Base-by-base conservation (phyloP, 2,888 invertebrate genomes). In the Xanthorhoe designata region DNA sequence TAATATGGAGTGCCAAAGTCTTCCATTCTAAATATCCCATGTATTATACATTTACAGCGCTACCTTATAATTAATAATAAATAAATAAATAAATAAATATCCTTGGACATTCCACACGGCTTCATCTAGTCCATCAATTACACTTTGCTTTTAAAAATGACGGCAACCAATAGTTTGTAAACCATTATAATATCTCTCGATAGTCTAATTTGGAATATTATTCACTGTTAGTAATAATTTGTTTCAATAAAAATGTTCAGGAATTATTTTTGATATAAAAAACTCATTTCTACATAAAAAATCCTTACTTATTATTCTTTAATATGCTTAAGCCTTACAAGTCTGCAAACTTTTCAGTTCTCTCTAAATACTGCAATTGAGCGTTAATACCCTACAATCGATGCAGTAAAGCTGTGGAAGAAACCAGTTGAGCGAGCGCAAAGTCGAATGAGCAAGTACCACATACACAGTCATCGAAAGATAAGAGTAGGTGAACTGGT, bases 401-500 rank as follows among this genome's bases (percentile, higher is more conserved):
- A 75, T 80, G 80, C 78, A 79, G 79, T 52, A 56, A 63, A 52
- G 64, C 60, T 60, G 51, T 79, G 78, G 75, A 75, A 79, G 80
- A 76, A 84, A 85, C 86, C 85, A 83, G 87, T 88, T 81, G 78
- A 83, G 86, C 84, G 77, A 84, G 85, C 81, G 78, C 80, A 76
- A 78, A 74, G 76, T 77, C 78, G 80, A 83, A 84, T 79, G 80
- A 84, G 81, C 79, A 76, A 83, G 76, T 77, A 73, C 78, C 73
- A 73, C 75, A 77, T 79, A 82, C 80, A 80, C 81, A 82, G 85
- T 83, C 87, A 85, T 87, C 85, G 83, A 77, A 76, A 88, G 91
- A 92, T 91, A 92, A 92, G 86, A 89, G 87, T 88, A 87, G 88
- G 89, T 87, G 88, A 88, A 88, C 88, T 86, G 87, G 91, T 87